Base-by-base conservation (phyloP, 92 coral and sea anemone species). In the Siderastrea siderea region DNA sequence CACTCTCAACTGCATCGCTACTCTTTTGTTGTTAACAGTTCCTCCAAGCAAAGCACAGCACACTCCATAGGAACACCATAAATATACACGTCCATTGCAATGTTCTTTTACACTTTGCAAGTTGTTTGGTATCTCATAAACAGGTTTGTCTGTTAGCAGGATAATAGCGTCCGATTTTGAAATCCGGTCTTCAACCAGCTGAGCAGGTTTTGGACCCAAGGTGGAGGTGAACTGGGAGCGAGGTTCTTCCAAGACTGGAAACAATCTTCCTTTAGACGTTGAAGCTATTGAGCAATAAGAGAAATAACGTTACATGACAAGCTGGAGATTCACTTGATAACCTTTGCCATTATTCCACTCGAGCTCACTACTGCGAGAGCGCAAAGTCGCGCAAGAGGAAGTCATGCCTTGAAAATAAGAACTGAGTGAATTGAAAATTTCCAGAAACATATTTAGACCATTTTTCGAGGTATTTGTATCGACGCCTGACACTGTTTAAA, bases 21-120 rank as follows among this genome's bases (percentile, higher is more conserved):
- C 89, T 72, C 54, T 71, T 78, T 88, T 87, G 71, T 88, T 89
- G 50, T 84, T 87, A 6, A 89, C 93, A 45, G 89, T 77, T 8
- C 93, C 93, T 67, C 93, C 93, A 47, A 89, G 80, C 26, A 89
- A 74, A 6, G 86, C 69, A 57, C 93, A 89, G 26, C 59, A 69
- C 12, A 89, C 19, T 8, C 93, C 93, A 47, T 71, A 84, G 3
- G 75, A 83, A 14, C 50, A 84, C 93, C 93, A 84, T 16, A 79
- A 78, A 61, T 78, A 89, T 16, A 74, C 78, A 8, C 44, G 64
- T 19, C 63, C 78, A 17, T 52, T 52, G 2, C 62, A 74, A 52
- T 51, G 62, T 5, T 43, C 78, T n/a, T 52, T 74, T 17, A 74
- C 47, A 53, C 47, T 10, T 13, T 74, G 62, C 15, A 74, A 74